Base-by-base conservation (phyloP, 2,888 invertebrate species). In the Patella depressa region DNA sequence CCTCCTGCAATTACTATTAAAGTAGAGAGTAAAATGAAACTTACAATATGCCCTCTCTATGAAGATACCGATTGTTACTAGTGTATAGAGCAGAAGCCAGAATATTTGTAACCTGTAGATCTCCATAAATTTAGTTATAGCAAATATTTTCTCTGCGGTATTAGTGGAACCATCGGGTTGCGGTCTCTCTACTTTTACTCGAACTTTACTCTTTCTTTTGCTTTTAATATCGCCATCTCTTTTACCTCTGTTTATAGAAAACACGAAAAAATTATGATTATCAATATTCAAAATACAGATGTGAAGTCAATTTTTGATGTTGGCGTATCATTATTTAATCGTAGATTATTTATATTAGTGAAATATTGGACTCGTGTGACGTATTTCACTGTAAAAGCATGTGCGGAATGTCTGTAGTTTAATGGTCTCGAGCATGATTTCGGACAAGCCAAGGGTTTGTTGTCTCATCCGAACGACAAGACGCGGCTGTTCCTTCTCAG, bases 71-170 rank as follows among this genome's bases (percentile, higher is more conserved):
- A 93, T 79, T 53, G 93, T 87, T 1, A 94, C 91, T 12, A 93
- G 84, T 14, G 93, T 93, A 86, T 93, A 94, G 19, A 94, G 87
- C 4, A 91, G 88, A 14, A 92, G 81, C 93, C 94, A 94, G 88
- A 94, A 94, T 78, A 94, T 93, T 83, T 93, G 92, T 76, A 92
- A 91, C 24, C 92, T 90, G 83, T 93, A 92, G 80, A 93, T 91
- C 86, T 93, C 93, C 59, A 93, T 88, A 81, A 92, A 92, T 53
- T 85, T 82, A 3, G 82, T 81, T 24, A 87, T 70, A 2, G 76
- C 78, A n/a, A 29, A 72, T n/a, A 65, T 65, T 14, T 65, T 65
- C 65, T 65, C 65, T 65, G 19, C 19, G 24, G 24, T n/a, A 24
- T 14, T 14, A 12, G 65, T 65, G 24, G 11, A 14, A 3, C 65